Evolutionary conservation across 1,140 invertebrate species (phyloP), one percentile per base, ranked within the genome.

Genomic region (Linepithema humile): DNA sequence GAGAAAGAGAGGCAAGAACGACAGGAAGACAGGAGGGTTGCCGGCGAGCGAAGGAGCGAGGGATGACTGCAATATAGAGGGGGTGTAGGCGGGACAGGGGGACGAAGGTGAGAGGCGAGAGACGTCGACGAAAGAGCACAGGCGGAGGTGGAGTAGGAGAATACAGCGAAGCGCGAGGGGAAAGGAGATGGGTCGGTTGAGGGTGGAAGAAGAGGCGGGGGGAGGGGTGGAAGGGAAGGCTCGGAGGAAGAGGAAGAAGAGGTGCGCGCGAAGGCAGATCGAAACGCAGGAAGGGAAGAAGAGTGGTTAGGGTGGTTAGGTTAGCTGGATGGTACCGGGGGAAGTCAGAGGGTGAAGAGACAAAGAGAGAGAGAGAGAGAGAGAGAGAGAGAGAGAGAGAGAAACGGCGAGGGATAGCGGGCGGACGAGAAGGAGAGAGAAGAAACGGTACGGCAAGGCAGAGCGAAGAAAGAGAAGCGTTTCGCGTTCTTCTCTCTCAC

Each of bases 251-350:
- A 67, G 55, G 77, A 87, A 84, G 82, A 85, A 74, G 86, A 69
- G 84, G 86, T 69, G 73, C 48, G 80, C 45, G 65, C 40, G 23
- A 82, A 80, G 83, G 73, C 72, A 89, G 85, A 86, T 87, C 82
- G 87, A 90, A 89, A 84, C 15, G 65, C 53, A 80, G 65, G 73
- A 86, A 85, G 83, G 89, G 69, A 85, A 85, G 83, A 85, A 74
- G 82, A 62, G 83, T 85, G 82, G 86, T 65, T 73, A 88, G 89
- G 89, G 86, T 87, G 86, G 84, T 59, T 65, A 88, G 88, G 73
- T 62, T 77, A 65, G 73, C 78, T 80, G 80, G 82, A 83, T 85
- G 65, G 77, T 70, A 87, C 45, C 23, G 65, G 73, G 80, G 83
- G 82, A 82, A 89, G 84, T 48, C 59, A 85, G 80, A 91, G 85